Evolutionary conservation across 2,888 invertebrate genomes (phyloP).

Genomic region (Ectemnius lituratus): DNA sequence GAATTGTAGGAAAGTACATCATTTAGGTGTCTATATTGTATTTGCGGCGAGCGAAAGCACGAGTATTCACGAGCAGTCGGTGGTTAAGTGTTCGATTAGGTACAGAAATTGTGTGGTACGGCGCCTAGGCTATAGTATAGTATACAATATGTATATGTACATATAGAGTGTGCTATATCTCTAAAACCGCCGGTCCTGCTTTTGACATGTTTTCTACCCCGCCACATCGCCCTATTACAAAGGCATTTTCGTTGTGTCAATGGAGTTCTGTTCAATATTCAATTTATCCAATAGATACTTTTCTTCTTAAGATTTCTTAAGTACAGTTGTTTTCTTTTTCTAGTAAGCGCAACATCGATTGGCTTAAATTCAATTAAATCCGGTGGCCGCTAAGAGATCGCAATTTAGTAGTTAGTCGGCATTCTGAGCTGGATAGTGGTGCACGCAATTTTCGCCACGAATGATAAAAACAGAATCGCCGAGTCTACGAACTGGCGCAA

Average conservation of each 20-base stretch:
- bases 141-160: no score
- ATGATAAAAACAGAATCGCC: slow-evolving; percentile 1
- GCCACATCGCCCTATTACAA: no score
- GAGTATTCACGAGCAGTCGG: slow-evolving; percentile 15
- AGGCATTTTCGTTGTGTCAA: no score
- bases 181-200: no score
- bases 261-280: no score
- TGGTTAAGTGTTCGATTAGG: slow-evolving; percentile 21
- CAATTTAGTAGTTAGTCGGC: not conserved
- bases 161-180: no score
- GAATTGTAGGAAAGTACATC: slow-evolving; percentile 49
- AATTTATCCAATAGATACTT: no score
- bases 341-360: no score
- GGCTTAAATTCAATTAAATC: not conserved
- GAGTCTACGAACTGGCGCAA: not conserved
- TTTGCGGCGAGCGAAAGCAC: slow-evolving; percentile 17
- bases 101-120: not conserved
- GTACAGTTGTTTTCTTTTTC: no score
- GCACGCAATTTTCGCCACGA: not conserved
- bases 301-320: no score
- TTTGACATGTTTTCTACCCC: no score
- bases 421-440: not conserved
- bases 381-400: not conserved
- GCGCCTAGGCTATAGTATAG: not conserved
- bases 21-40: slow-evolving; percentile 46